phyloP scores from a whole-genome alignment of 2,888 invertebrate species.

The Caenorhabditis wallacei region DNA sequence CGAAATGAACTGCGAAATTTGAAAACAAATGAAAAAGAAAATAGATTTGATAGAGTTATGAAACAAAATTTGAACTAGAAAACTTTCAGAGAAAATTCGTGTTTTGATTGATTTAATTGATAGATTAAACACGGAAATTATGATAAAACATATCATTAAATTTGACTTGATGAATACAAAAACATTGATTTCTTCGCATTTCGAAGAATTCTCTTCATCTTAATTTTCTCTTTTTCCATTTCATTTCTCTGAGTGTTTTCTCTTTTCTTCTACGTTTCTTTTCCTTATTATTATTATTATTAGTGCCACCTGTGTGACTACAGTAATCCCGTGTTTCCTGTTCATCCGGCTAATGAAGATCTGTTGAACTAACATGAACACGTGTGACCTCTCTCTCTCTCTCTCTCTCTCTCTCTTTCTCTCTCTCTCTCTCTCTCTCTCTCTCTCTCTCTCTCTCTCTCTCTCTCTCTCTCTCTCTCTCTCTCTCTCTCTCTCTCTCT shows the following conservation, averaged over 20 bases:
- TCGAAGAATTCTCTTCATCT: too few species aligned
- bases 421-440: too few species aligned
- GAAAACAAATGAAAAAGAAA: too few species aligned
- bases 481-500: too few species aligned
- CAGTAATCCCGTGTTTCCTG: slow-evolving; percentile 40
- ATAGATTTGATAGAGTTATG: too few species aligned
- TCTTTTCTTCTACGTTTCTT: background rate
- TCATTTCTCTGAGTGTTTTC: background rate
- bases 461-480: too few species aligned
- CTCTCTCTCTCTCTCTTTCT: too few species aligned
- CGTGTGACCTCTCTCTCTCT: slow-evolving; percentile 58
- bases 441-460: too few species aligned
- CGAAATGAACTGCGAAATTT: too few species aligned
- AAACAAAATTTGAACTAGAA: background rate
- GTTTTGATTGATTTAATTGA: too few species aligned
- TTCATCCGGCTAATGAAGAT: slow-evolving; percentile 43
- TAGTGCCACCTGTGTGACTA: slow-evolving; percentile 48
- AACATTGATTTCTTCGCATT: too few species aligned
- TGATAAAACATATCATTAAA: background rate
- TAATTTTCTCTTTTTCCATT: background rate
- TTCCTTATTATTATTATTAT: background rate
- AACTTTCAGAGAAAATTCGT: background rate
- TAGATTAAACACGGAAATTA: background rate
- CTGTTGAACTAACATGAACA: slow-evolving; percentile 37
- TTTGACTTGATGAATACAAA: too few species aligned